Base-by-base conservation (phyloP, 2,113 vertebrate species). In the Plectropomus leopardus region DNA sequence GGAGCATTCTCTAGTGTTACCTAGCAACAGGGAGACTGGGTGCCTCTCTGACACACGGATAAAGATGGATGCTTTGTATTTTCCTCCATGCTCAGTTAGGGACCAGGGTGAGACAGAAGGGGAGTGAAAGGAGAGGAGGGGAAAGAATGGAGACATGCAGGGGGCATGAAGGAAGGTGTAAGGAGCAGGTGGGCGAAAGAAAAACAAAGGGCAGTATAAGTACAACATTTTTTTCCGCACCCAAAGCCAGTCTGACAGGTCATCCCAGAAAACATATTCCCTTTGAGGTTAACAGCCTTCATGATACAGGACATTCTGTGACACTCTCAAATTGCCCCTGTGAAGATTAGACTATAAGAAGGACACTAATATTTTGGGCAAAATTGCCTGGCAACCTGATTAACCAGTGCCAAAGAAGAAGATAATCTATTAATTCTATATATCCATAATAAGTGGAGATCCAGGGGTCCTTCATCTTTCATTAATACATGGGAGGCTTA, bases 1-100 rank as follows among this genome's bases (percentile, higher is more conserved):
- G 78, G 90, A 88, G 92, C 92, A 92, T 94, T 94, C 92, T 90
- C 89, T 82, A 86, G 88, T 80, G 95, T 96, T 92, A 94, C 95
- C 95, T 96, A 96, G 95, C 95, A 96, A 96, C 95, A 95, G 86
- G 89, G 88, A 93, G 89, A 93, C 92, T 88, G 90, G 92, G 88
- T 83, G 93, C 89, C 92, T 88, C 90, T 90, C 88, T 87, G 92
- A 91, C 85, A 87, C 89, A 92, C 68, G 70, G 89, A 91, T 88
- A 92, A 91, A 93, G 92, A 94, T 91, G 85, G 91, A 94, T 93
- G 93, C 90, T 93, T 89, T 94, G 88, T 92, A 89, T 91, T 91
- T 93, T 91, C 81, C 85, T 80, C 88, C 86, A 89, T 64, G 83
- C 89, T 88, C 88, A 84, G 81, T 88, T 85, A 87, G 78, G 66